Base-by-base conservation (phyloP, 2,888 invertebrate genomes). In the Plebejus argus region DNA sequence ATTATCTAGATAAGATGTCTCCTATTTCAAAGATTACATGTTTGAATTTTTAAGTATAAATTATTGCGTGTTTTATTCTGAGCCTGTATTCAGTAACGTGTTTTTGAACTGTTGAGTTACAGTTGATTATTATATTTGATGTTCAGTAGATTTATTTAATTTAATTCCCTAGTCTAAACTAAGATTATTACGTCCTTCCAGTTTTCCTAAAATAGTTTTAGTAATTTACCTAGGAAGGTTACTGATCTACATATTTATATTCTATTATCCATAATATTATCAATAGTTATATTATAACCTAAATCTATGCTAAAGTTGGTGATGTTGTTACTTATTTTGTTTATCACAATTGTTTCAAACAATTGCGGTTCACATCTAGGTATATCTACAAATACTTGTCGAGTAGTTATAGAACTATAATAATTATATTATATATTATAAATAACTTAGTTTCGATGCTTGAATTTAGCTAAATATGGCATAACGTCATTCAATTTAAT, bases 1-100 rank as follows among this genome's bases (percentile, higher is more conserved):
- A 74, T 74, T 74, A 53, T 49, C 74, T 53, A 49, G 80, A 58
- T 53, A 20, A 4, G 39, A 71, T 56, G 49, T 45, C 72, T 72
- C 39, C 72, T 72, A 45, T 72, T 72, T 72, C 45, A 74, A 45
- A 45, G 39, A 39, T 72, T 72, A 45, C 66, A 66, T 66, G 66
- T 66, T 28, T 66, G 23, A 66, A 28, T 66, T 66, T 66, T 66
- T 66, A 66, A 66, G 28, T 66, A 33, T 33, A 66, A 33, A 18
- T 15, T 66, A 66, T 33, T 66, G 28, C 66, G 6, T 66, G 66
- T 66, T 66, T 33, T 66, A 66, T 66, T 66, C 66, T 66, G 66
- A 66, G 28, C 5, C 10, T 33, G 28, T 66, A 66, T 66, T 66
- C 66, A 18, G 28, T 15, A 66, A 66, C 66, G 15, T 66, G 28